These are phyloP conservation scores for Drosophila ogumai DNA, from an alignment of 1,140 invertebrate species.

Conservation along the genomic window DNA sequence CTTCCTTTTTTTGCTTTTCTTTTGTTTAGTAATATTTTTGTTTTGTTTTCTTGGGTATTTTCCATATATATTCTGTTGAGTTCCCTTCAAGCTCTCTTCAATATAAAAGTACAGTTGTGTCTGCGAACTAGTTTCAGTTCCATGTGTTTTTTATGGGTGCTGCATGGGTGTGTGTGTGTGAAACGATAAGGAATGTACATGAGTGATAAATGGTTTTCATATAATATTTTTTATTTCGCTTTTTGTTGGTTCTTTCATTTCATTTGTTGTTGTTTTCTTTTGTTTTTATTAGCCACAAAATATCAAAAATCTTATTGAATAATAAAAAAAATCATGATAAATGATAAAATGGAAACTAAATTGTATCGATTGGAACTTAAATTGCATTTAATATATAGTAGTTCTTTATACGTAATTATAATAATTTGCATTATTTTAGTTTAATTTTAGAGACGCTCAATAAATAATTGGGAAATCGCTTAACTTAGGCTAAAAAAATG, in stretches of 20 bases:
- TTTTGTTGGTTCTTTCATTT: slow-evolving; percentile 41
- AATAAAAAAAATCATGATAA: slow-evolving; percentile 43
- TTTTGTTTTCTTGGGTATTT: slow-evolving; percentile 33
- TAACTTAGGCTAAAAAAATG: slow-evolving; percentile 36
- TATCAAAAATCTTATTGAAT: slow-evolving; percentile 42
- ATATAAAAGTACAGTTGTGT: slow-evolving; percentile 45
- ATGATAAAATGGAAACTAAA: slow-evolving; percentile 50
- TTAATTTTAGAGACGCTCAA: slow-evolving; percentile 54
- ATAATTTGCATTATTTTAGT: slow-evolving; percentile 30
- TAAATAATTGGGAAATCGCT: slow-evolving; percentile 47
- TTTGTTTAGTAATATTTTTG: slow-evolving; percentile 27
- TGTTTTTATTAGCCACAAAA: slow-evolving; percentile 39
- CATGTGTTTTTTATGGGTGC: slow-evolving; percentile 5
- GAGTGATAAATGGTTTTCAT: slow-evolving; percentile 56
- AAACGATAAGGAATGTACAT: slow-evolving; percentile 51
- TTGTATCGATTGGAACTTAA: slow-evolving; percentile 80
- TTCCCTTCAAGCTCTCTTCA: slow-evolving; percentile 50
- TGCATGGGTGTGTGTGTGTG: slow-evolving; percentile 15
- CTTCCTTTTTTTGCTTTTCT: slow-evolving; percentile 23
- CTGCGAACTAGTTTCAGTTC: slow-evolving; percentile 38
- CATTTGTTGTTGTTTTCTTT: slow-evolving; percentile 27
- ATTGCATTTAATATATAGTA: slow-evolving; percentile 59
- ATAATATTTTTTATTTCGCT: slow-evolving; percentile 47
- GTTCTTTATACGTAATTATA: slow-evolving; percentile 32
- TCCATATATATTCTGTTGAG: slow-evolving; percentile 43